phyloP scores from a whole-genome alignment of 2,113 vertebrate genomes.

The Illadopsis cleaveri region DNA sequence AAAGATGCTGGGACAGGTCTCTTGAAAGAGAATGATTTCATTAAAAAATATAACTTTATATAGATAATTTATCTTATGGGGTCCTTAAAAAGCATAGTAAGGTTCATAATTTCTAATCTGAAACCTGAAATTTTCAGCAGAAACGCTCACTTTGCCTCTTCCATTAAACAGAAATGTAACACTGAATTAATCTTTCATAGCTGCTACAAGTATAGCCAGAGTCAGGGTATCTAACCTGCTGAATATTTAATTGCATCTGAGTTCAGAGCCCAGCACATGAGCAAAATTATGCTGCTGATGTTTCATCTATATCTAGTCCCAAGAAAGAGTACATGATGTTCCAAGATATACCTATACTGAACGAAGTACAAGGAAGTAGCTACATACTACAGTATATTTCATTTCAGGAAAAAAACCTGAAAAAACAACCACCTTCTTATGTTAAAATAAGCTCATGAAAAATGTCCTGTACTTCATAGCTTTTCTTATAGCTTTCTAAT shows the following conservation, averaged over 20 bases:
- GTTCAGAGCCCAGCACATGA: background rate
- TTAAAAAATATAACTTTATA: background rate
- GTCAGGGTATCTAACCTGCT: background rate
- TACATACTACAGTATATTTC: background rate
- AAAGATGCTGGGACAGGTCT: background rate
- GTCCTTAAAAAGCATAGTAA: background rate
- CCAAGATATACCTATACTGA: background rate
- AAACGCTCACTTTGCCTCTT: background rate
- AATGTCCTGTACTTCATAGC: background rate
- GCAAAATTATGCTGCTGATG: background rate
- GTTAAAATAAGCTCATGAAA: background rate
- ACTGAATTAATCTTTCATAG: slow-evolving; percentile 54
- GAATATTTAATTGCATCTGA: slow-evolving; percentile 35
- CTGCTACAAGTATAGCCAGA: background rate
- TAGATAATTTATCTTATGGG: background rate
- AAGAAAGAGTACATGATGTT: background rate
- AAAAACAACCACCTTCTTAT: accelerated
- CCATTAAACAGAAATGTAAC: slow-evolving; percentile 21
- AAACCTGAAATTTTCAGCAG: slow-evolving; percentile 15
- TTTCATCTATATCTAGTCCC: background rate
- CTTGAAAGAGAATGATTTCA: background rate
- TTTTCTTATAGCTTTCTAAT: background rate
- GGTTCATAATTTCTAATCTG: background rate
- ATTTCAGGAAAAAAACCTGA: background rate
- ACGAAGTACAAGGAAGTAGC: background rate